phyloP scores from a whole-genome alignment of 2,113 vertebrate species.

The Ammospiza caudacuta region DNA sequence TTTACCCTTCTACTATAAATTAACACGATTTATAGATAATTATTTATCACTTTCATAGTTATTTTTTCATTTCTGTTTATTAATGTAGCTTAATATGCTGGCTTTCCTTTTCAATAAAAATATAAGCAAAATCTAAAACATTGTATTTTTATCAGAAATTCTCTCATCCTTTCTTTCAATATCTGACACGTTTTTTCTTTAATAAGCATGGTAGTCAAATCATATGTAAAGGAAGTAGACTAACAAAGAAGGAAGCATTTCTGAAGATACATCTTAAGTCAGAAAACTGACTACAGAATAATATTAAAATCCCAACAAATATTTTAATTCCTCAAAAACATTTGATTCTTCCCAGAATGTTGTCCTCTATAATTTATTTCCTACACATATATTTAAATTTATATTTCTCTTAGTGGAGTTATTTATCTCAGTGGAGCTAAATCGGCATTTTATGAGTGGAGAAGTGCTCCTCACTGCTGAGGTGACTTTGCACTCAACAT shows the following conservation, averaged over 20 bases:
- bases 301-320: not conserved
- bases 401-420: not conserved
- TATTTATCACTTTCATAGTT: rapidly evolving
- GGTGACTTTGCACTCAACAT: not conserved
- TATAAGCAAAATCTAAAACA: not conserved
- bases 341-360: not conserved
- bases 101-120: not conserved
- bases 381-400: not conserved
- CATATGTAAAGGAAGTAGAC: not conserved
- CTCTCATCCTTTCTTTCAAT: not conserved
- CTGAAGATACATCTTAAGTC: not conserved
- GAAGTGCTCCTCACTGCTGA: not conserved
- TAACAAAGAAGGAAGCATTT: not conserved
- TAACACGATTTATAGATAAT: not conserved
- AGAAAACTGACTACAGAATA: not conserved
- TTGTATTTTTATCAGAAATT: not conserved
- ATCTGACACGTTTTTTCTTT: not conserved
- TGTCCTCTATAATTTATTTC: not conserved
- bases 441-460: not conserved
- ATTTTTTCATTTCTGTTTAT: not conserved
- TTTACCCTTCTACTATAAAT: not conserved
- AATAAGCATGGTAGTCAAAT: not conserved
- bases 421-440: not conserved
- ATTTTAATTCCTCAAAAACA: not conserved
- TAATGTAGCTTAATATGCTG: not conserved